Percentiles rank a stretch among this genome's conserved stretches.
Conservation (phyloP, 2,888 invertebrate species). For the Noctua janthe region DNA sequence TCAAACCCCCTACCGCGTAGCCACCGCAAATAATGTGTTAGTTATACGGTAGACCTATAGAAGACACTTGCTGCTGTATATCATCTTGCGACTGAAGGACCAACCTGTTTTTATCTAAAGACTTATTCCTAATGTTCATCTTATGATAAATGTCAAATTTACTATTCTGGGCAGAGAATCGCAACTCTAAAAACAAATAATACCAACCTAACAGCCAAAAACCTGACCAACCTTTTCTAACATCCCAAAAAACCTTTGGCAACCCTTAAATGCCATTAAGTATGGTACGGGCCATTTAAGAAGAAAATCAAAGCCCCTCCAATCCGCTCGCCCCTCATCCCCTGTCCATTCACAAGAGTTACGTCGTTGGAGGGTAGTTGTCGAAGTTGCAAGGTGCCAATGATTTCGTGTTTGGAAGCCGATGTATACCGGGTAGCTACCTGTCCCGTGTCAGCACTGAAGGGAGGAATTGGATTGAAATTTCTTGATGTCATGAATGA, state of each 20-base stretch:
- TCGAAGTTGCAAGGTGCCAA: slow-evolving; percentile 47
- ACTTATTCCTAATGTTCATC: not conserved
- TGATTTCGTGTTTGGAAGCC: slow-evolving; percentile 51
- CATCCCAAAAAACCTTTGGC: not conserved
- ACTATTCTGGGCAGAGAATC: not conserved
- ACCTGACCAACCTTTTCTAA: not conserved
- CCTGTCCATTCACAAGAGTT: slow-evolving; percentile 44
- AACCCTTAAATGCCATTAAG: slow-evolving; percentile 26
- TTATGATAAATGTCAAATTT: not conserved
- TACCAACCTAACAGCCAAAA: not conserved
- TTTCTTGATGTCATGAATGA: not conserved
- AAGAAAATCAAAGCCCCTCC: slow-evolving; percentile 32
- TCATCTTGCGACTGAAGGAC: not conserved
- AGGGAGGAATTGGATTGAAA: not conserved
- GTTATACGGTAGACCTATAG: not conserved
- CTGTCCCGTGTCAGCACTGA: slow-evolving; percentile 18
- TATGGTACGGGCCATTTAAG: slow-evolving; percentile 29
- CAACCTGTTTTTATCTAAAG: not conserved
- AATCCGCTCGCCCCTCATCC: slow-evolving; percentile 43
- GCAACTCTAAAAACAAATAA: no score
- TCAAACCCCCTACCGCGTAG: not conserved
- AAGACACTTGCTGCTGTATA: not conserved
- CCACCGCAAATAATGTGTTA: not conserved
- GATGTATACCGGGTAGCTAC: slow-evolving; percentile 38
- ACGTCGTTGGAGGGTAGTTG: slow-evolving; percentile 51